Evolutionary conservation across 2,888 invertebrate genomes (phyloP).

Genomic region (Morpho achilles): DNA sequence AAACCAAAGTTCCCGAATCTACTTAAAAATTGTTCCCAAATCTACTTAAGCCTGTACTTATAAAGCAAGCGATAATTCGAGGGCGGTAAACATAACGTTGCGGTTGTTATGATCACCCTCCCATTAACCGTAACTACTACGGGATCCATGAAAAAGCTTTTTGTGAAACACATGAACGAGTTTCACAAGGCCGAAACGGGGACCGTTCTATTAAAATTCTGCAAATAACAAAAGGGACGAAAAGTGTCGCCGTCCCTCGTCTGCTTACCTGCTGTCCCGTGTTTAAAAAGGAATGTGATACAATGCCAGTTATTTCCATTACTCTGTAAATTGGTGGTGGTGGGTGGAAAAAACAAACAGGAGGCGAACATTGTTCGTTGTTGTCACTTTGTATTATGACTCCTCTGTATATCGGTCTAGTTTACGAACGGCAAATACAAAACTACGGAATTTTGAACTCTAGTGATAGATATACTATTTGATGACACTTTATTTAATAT

Average conservation of each 20-base stretch:
- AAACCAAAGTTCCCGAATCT: conserved; percentile 2
- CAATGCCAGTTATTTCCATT: conserved; percentile 71
- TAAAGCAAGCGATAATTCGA: conserved; percentile 21
- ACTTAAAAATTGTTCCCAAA: conserved; percentile 6
- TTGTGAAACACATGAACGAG: conserved; percentile 30
- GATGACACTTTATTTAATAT: no score
- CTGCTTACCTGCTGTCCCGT: conserved; percentile 58
- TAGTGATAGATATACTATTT: no score
- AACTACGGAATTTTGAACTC: no score
- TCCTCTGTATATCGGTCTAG: background rate
- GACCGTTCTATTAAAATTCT: conserved; percentile 72
- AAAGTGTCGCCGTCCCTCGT: conserved; percentile 58
- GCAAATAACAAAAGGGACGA: conserved; percentile 65
- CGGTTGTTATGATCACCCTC: conserved; percentile 20
- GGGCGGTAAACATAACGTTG: conserved; percentile 22
- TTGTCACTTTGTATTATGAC: conserved; percentile 18
- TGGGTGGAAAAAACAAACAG: conserved; percentile 23
- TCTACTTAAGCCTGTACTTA: conserved; percentile 14
- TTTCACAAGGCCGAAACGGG: conserved; percentile 27
- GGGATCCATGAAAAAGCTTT: conserved; percentile 28
- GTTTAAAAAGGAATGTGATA: conserved; percentile 72
- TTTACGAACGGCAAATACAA: no score
- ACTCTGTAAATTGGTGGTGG: conserved; percentile 48
- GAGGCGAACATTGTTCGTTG: conserved; percentile 10
- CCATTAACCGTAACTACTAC: conserved; percentile 24